These are phyloP conservation scores for Stercorarius parasiticus DNA, from an alignment of 2,113 vertebrate species.

Conservation along the genomic window DNA sequence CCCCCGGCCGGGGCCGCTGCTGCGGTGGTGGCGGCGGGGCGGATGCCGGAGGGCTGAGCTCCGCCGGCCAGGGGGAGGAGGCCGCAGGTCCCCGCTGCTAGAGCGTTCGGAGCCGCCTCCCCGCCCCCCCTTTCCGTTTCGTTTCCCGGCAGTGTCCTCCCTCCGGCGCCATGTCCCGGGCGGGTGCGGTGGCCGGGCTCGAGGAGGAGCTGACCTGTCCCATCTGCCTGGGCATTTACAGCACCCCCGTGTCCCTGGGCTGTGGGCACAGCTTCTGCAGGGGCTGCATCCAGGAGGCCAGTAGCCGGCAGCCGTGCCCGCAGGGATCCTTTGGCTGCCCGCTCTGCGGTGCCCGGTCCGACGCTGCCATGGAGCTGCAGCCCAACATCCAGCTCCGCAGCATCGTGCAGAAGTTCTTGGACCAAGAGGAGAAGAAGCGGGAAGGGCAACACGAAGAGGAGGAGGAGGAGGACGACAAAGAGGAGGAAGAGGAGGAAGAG, in stretches of 20 bases:
- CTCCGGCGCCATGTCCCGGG: accelerated
- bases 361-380: background rate
- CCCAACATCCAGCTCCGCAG: constrained; percentile 75
- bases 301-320: accelerated
- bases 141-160: accelerated
- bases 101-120: accelerated
- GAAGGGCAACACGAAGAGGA: accelerated
- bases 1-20: too few species aligned
- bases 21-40: background rate
- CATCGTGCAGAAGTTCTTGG: constrained; percentile 63
- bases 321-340: constrained; percentile 38
- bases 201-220: background rate
- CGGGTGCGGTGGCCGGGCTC: accelerated
- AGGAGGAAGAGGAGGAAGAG: background rate
- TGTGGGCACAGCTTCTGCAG: constrained; percentile 25
- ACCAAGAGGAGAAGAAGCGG: accelerated
- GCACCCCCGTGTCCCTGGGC: accelerated
- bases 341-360: constrained; percentile 49
- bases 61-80: background rate
- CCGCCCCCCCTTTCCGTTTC: accelerated
- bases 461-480: too few species aligned
- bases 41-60: background rate
- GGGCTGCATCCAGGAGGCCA: background rate
- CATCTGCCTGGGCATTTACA: background rate
- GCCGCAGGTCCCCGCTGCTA: background rate